Evolutionary conservation across 2,113 vertebrate genomes (phyloP), one percentile per base, ranked within the genome.

Genomic region (Isurus oxyrinchus): DNA sequence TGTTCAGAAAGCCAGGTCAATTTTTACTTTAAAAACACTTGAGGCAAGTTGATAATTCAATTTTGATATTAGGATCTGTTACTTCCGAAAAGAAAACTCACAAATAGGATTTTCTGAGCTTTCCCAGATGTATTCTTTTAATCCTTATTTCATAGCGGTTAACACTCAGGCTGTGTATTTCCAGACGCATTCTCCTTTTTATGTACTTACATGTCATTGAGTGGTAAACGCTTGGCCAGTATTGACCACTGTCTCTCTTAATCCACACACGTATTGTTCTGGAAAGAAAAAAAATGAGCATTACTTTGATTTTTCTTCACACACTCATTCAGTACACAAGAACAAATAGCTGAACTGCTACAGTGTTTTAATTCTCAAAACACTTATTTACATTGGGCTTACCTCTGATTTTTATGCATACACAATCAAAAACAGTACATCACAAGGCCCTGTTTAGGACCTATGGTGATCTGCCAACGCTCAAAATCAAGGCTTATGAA

Each of bases 171-270:
- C 49, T 5, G 11, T 57, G 10, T 84, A n/a, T 93, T 19, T 59
- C 31, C 31, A 91, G 55, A 1, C 6, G 4, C 88, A 91, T 91
- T n/a, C 27, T 19, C 40, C 4, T n/a, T 4, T 35, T 55, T 5
- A 55, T 35, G 97, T 97, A 98, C 98, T 99, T 98, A 99, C 99
- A 98, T 97, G 99, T 97, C 98, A 99, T 98, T 66, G 98, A 97
- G 97, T 99, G 99, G 97, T 98, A 99, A 97, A 99, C 98, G 96
- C 99, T 99, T 96, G 99, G 99, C 99, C 99, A 99, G 96, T 99
- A 99, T 96, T 99, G 99, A 61, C 99, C 99, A 23, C 98, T 99
- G 98, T 99, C 99, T 97, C 99, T 99, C 98, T 99, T 99, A 97
- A 99, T 97, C 99, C 99, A 99, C 61, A 99, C 98, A 72, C 99